A percentile compares a stretch with the other conserved stretches of the same genome.
Evolutionary conservation across 1,140 invertebrate species (phyloP).

Genomic region (Drosophila murphyi): DNA sequence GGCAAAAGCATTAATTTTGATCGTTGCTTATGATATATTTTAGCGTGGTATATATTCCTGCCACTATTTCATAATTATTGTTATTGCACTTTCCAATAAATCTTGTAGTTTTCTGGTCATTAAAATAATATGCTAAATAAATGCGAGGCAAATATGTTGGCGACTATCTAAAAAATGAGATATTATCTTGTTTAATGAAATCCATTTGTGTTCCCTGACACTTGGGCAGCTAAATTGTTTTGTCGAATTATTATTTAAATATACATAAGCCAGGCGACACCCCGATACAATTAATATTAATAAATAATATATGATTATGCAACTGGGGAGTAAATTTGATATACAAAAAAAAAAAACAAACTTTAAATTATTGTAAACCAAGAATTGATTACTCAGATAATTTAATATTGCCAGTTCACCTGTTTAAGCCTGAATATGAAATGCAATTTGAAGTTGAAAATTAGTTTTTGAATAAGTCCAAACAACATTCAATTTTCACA

Average conservation of each 20-base stretch:
- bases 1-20: too few relatives aligned
- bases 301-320: not conserved
- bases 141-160: not conserved
- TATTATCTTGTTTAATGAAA: slow-evolving; percentile 22
- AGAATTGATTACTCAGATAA: too few relatives aligned
- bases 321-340: not conserved
- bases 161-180: slow-evolving; percentile 40
- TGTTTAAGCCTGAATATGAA: too few relatives aligned
- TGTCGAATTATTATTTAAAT: slow-evolving; percentile 13
- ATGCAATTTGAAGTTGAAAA: too few relatives aligned
- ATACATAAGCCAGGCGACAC: slow-evolving; percentile 25
- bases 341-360: not conserved
- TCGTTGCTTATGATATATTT: too few relatives aligned
- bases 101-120: not conserved
- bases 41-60: too few relatives aligned
- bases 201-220: slow-evolving; percentile 38
- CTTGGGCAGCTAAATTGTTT: slow-evolving; percentile 29
- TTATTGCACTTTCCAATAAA: not conserved
- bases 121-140: not conserved
- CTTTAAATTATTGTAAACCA: not conserved
- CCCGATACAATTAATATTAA: not conserved
- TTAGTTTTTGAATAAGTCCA: not conserved
- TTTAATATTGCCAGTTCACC: too few relatives aligned
- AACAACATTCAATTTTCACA: too few relatives aligned
- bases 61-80: not conserved